Evolutionary conservation across 1,140 invertebrate species (phyloP), one percentile per base, ranked within the genome.

Genomic region (Diploscapter pachys): DNA sequence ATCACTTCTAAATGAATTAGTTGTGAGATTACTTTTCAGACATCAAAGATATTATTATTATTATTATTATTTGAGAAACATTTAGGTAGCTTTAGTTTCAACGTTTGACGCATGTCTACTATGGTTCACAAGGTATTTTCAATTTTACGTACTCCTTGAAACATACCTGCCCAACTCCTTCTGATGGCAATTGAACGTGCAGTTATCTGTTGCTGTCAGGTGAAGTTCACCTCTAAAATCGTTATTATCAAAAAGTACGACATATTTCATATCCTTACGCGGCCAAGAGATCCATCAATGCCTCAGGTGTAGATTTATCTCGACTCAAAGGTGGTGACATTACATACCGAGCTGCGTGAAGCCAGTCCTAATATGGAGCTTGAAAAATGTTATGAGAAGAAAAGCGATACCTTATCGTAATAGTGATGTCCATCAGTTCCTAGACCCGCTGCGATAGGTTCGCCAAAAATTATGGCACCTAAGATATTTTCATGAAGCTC

Each of bases 131-230:
- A 31, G 31, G 31, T 31, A 31, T 31, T 31, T 31, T 31, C 31
- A 31, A 31, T 31, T 31, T 31, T 31, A 31, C 1, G 31, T 31
- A 31, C 31, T 31, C 31, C 31, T 31, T 31, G 0, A 31, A 31
- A 31, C 31, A 71, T 91, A 90, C 81, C 91, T 91, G 0, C 96
- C 96, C 0, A 92, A 64, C 13, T 91, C 91, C 86, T 99, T 99
- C 85, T 99, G 95, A n/a, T 92, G 89, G 71, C 91, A 90, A 79
- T 90, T 93, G 87, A 98, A 99, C 3, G 94, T 96, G 88, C 95
- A 98, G 86, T 99, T 94, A 85, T 98, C 96, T 83, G 95, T 98
- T 59, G 92, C 96, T 11, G 93, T 94, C 55, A 92, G 86, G 87
- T 98, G 93, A 3, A 99, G 89, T 81, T 92, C 91, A 86, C 94